Evolutionary conservation across 2,113 vertebrate species (phyloP).

Genomic region (Neolamprologus falcicula): DNA sequence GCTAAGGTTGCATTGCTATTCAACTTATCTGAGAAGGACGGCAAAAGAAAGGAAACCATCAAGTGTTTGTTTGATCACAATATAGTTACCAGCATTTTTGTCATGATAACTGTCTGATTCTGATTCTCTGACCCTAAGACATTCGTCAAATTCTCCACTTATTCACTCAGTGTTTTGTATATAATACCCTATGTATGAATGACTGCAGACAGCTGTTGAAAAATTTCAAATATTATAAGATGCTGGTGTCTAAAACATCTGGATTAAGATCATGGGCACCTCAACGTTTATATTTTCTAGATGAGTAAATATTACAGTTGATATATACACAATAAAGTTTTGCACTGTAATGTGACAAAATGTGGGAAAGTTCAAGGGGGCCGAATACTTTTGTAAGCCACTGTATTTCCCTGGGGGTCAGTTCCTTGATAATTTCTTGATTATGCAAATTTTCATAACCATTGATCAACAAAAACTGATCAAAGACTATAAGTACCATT

Average conservation of each 20-base stretch:
- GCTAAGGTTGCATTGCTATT: neutral
- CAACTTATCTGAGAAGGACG: fast-evolving
- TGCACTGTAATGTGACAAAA: too few relatives aligned
- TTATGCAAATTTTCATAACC: too few relatives aligned
- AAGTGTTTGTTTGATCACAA: neutral
- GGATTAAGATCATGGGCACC: neutral
- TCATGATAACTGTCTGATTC: neutral
- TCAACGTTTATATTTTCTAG: neutral
- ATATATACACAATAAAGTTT: neutral
- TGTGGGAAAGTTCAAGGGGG: too few relatives aligned
- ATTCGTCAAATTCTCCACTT: neutral
- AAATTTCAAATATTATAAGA: neutral
- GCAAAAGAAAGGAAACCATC: neutral
- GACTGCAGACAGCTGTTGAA: neutral
- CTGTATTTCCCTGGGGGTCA: too few relatives aligned
- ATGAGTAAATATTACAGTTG: neutral
- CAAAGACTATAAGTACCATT: too few relatives aligned
- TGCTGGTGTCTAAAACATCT: neutral
- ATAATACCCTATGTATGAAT: neutral
- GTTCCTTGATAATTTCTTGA: too few relatives aligned
- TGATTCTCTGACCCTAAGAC: neutral
- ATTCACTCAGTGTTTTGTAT: neutral
- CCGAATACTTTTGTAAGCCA: too few relatives aligned
- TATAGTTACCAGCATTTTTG: neutral
- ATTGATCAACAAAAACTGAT: too few relatives aligned